A percentile compares a stretch with the other conserved stretches of the same genome.
Evolutionary conservation across 2,888 invertebrate species (phyloP).

Genomic region (Chydorus sphaericus): DNA sequence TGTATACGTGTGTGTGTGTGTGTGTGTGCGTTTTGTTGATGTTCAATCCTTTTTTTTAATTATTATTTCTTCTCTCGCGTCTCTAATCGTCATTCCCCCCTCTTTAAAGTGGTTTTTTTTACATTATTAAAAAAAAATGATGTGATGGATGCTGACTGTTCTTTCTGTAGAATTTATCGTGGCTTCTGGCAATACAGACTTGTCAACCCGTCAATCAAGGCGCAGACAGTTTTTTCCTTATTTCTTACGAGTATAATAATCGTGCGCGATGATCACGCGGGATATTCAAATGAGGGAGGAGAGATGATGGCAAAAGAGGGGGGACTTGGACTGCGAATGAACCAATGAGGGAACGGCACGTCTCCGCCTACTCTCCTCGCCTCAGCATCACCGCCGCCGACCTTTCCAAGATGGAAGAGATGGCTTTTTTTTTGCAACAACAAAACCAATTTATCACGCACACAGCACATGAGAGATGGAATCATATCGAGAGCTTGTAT

Average conservation of each 20-base stretch:
- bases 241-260: neutral
- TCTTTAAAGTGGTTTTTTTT: neutral
- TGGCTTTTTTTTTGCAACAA: neutral
- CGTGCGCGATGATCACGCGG: neutral
- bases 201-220: constrained; percentile 6
- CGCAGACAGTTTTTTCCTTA: neutral
- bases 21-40: neutral
- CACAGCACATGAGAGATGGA: neutral
- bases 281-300: constrained; percentile 1
- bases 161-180: constrained; percentile 14
- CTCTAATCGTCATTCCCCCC: too few relatives aligned
- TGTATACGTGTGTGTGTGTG: too few relatives aligned
- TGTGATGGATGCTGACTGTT: constrained; percentile 13
- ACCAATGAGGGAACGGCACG: neutral
- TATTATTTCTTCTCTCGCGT: neutral
- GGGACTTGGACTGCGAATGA: neutral
- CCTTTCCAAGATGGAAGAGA: neutral
- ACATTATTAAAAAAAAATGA: constrained; percentile 4
- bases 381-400: too few relatives aligned
- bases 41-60: neutral
- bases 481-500: too few relatives aligned
- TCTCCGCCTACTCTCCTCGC: constrained; percentile 3
- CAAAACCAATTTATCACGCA: neutral
- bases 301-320: neutral
- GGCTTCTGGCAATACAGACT: constrained; percentile 13